These are phyloP conservation scores for Thalassarche chlororhynchos DNA, from an alignment of 2,113 vertebrate genomes.

Conservation along the genomic window DNA sequence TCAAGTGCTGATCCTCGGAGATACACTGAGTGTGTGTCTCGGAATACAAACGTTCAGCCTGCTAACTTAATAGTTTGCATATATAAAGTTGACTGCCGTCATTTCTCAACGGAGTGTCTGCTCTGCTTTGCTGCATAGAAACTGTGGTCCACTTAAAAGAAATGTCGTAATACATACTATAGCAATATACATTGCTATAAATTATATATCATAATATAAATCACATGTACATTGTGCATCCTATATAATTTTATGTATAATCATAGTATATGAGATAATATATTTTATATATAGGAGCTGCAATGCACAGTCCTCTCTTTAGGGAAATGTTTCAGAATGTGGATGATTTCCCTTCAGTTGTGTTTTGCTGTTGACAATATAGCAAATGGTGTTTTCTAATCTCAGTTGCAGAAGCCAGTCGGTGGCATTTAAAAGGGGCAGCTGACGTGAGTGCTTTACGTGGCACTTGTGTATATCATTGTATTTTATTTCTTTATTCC, in stretches of 20 bases:
- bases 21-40: neutral
- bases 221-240: neutral
- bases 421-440: neutral
- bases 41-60: neutral
- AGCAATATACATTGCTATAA: neutral
- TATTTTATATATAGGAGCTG: neutral
- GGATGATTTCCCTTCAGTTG: neutral
- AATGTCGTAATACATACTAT: neutral
- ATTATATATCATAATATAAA: neutral
- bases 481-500: neutral
- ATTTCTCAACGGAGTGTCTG: neutral
- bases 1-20: neutral
- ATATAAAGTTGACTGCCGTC: neutral
- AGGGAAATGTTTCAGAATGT: neutral
- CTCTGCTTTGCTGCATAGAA: neutral
- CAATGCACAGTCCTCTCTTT: neutral
- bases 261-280: neutral
- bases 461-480: rapidly evolving
- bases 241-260: neutral
- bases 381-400: neutral
- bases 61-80: neutral
- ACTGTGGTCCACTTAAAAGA: neutral
- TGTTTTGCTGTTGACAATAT: neutral
- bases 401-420: neutral
- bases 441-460: neutral